Conservation (phyloP, 1,140 invertebrate species). For the Zaprionus nigranus region DNA sequence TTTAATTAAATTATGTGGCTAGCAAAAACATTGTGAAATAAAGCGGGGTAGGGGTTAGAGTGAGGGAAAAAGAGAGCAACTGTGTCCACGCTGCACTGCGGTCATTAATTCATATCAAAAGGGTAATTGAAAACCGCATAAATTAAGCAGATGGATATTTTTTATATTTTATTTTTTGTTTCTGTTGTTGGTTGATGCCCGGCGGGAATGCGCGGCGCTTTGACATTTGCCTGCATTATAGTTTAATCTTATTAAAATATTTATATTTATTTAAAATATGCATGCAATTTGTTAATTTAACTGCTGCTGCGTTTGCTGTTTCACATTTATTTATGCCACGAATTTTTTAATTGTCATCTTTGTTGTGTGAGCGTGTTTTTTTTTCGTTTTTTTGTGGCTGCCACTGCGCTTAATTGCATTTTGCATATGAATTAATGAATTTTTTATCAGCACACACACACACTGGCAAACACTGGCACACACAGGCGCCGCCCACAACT, state of each 20-base stretch:
- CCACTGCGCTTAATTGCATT: slow-evolving; percentile 82
- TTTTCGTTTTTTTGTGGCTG: slow-evolving; percentile 62
- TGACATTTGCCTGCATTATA: slow-evolving; percentile 82
- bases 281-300: slow-evolving; percentile 84
- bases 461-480: slow-evolving; percentile 21
- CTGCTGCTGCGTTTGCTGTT: slow-evolving; percentile 67
- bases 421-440: slow-evolving; percentile 83
- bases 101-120: slow-evolving; percentile 82
- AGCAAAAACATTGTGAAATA: slow-evolving; percentile 19
- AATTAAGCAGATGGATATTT: slow-evolving; percentile 67
- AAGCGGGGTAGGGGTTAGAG: background rate
- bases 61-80: background rate
- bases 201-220: slow-evolving; percentile 62
- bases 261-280: slow-evolving; percentile 83
- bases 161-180: slow-evolving; percentile 42
- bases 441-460: slow-evolving; percentile 71
- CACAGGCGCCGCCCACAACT: slow-evolving; percentile 24
- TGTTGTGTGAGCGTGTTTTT: slow-evolving; percentile 10
- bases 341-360: slow-evolving; percentile 54
- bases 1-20: slow-evolving; percentile 70
- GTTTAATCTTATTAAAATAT: slow-evolving; percentile 84
- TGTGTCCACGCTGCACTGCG: slow-evolving; percentile 27
- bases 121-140: slow-evolving; percentile 83
- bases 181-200: slow-evolving; percentile 20
- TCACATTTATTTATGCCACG: slow-evolving; percentile 66